Conservation (phyloP, 2,797 vertebrate species). For the Diceros bicornis region DNA sequence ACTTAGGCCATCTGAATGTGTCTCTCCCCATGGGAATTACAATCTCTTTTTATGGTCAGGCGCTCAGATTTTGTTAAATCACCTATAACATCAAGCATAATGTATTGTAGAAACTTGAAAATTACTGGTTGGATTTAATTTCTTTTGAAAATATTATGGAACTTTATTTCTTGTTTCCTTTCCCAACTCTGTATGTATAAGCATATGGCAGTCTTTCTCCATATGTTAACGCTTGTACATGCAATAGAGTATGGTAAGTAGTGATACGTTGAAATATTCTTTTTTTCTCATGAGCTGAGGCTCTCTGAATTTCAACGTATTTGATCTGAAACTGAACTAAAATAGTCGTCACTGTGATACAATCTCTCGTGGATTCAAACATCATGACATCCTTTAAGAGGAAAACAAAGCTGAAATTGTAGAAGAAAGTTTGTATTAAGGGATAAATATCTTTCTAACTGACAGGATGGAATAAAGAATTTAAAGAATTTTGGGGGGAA, state of each 20-base stretch:
- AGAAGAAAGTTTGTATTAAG: not conserved
- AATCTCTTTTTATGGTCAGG: not conserved
- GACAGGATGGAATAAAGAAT: not conserved
- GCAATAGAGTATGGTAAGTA: not conserved
- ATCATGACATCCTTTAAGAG: not conserved
- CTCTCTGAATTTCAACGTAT: not conserved
- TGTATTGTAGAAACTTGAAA: conserved; percentile 26
- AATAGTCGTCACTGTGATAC: not conserved
- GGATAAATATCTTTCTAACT: not conserved
- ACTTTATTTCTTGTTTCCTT: conserved; percentile 1
- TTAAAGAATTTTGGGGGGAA: not conserved
- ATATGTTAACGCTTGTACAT: not conserved
- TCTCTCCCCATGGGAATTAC: not conserved
- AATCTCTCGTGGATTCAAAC: not conserved
- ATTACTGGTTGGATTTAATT: conserved; percentile 32
- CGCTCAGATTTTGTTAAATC: not conserved
- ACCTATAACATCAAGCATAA: not conserved
- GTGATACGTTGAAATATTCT: not conserved
- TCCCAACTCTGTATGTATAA: not conserved
- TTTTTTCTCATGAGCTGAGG: not conserved
- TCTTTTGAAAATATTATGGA: conserved; percentile 55
- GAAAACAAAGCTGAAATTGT: conserved; percentile 50
- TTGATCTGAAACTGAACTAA: conserved; percentile 53
- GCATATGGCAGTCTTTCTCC: conserved; percentile 44
- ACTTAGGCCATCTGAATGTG: not conserved